Percentiles rank a stretch among this genome's conserved stretches.
Conservation (phyloP, 1,140 invertebrate species). For the Drosophila nigrodunni region DNA sequence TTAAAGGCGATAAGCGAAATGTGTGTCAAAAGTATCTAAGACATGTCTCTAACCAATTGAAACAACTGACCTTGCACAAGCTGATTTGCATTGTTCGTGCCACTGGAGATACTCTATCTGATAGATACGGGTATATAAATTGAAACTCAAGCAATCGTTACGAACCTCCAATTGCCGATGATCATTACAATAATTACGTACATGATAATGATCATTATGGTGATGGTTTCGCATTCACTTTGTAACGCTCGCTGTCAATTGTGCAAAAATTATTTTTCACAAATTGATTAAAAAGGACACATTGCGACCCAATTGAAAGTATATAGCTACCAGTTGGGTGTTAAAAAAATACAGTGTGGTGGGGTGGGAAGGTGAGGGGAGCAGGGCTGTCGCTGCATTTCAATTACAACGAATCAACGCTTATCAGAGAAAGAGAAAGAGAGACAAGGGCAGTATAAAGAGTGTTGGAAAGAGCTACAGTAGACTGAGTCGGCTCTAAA, state of each 20-base stretch:
- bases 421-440: slow-evolving; percentile 24
- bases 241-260: slow-evolving; percentile 24
- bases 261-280: slow-evolving; percentile 14
- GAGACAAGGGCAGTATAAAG: too few relatives aligned
- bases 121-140: slow-evolving; percentile 22
- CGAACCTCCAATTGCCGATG: slow-evolving; percentile 20
- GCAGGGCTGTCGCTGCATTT: slow-evolving; percentile 43
- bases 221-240: slow-evolving; percentile 24
- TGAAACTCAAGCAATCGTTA: background rate
- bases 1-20: slow-evolving; percentile 15
- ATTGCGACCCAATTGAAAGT: slow-evolving; percentile 24
- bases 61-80: slow-evolving; percentile 69
- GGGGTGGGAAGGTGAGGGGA: background rate
- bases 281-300: slow-evolving; percentile 59
- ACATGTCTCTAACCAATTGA: slow-evolving; percentile 41
- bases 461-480: too few relatives aligned
- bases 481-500: too few relatives aligned
- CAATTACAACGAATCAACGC: slow-evolving; percentile 48
- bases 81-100: slow-evolving; percentile 51
- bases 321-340: too few relatives aligned
- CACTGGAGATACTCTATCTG: slow-evolving; percentile 30
- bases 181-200: too few relatives aligned
- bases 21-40: slow-evolving; percentile 49
- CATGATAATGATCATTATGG: background rate
- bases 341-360: too few relatives aligned